A percentile compares a stretch with the other conserved stretches of the same genome.
Conservation (phyloP, 2,797 vertebrate genomes). For the Darevskia nairensis region DNA sequence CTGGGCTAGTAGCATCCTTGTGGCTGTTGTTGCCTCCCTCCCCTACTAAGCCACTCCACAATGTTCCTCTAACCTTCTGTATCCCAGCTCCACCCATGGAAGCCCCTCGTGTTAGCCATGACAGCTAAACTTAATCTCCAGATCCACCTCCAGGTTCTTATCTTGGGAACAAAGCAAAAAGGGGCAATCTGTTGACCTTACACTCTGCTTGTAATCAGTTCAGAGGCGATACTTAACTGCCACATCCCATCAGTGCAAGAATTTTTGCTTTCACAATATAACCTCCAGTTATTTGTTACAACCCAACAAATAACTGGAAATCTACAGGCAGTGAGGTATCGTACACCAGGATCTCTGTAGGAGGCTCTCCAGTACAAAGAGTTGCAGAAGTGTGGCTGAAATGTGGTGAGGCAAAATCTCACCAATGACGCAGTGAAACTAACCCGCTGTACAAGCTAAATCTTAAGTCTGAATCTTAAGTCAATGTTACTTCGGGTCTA, state of each 20-base stretch:
- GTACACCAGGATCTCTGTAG: neutral
- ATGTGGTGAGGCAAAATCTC: slow-evolving; percentile 1
- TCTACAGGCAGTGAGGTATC: no score
- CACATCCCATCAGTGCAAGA: no score
- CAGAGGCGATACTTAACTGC: neutral
- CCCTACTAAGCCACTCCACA: neutral
- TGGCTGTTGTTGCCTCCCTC: no score
- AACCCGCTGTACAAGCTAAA: neutral
- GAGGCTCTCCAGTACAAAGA: neutral
- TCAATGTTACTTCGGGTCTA: neutral
- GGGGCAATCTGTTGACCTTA: neutral
- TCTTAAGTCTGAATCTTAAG: neutral
- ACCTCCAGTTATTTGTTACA: no score
- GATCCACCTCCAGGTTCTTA: no score
- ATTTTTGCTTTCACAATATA: no score
- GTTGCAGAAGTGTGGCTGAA: neutral
- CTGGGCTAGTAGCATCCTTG: no score
- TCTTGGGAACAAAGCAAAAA: neutral
- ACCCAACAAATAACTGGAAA: no score
- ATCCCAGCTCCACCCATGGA: neutral
- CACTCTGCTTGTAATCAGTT: neutral
- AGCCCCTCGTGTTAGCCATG: neutral
- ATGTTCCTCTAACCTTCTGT: no score
- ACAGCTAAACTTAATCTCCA: neutral
- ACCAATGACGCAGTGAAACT: neutral